Evolutionary conservation across 2,797 vertebrate species (phyloP), one percentile per base, ranked within the genome.

Genomic region (Gymnothorax reevesii): DNA sequence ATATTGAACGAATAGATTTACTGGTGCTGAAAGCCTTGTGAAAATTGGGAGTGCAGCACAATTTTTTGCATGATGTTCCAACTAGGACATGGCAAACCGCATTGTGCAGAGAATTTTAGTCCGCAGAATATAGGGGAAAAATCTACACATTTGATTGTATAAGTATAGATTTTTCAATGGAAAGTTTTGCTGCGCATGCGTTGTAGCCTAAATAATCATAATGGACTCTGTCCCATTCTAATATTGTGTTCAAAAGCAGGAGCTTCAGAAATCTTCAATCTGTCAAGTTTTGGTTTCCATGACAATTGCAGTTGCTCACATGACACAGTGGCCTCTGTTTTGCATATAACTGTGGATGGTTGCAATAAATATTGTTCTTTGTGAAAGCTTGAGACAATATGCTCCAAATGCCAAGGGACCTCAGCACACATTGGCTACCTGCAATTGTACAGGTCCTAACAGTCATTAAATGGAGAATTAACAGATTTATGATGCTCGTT

Each of bases 211-310:
- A 5, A 7, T 15, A 15, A n/a, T 80, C 20, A 22, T 54, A 77
- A 27, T 15, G 13, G 15, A 49, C 49, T 80, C 49, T 25, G 42
- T 52, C 10, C 4, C 64, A 69, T 80, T 80, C 20, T 49, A 80
- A 52, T 80, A 22, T n/a, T 55, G 52, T 77, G 10, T 80, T 80
- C 2, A 54, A 17, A 80, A 80, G 33, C 20, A 20, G 22, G 77
- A 33, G 77, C 52, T n/a, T 79, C 42, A 52, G 22, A 80, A 8
- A 55, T 80, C 52, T 80, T 80, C 22, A 20, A 55, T 54, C n/a
- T 27, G 25, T 57, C 82, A 27, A 60, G 2, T 59, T 27, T 59
- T 83, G 82, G 55, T 83, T 83, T 59, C 80, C 57, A 83, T 83
- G 9, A 25, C 57, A 25, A n/a, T 57, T 2, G 54, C 4, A 59